phyloP scores from a whole-genome alignment of 1,140 invertebrate genomes.

The Pseudomyrmex gracilis region DNA sequence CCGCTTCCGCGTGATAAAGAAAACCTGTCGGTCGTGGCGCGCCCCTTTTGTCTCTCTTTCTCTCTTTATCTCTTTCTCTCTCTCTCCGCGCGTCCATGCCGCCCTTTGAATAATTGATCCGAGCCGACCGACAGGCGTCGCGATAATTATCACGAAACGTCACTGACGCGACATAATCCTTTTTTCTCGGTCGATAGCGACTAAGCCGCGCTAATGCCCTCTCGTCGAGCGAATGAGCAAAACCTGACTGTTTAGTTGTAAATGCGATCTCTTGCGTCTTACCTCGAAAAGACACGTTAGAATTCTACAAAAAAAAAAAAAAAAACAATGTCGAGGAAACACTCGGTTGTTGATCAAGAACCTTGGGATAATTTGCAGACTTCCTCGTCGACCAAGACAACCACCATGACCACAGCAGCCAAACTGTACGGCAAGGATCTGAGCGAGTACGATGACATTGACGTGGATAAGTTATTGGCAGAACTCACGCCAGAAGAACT shows the following conservation, averaged over 20 bases:
- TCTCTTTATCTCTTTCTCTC: background rate
- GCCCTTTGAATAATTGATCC: slow-evolving; percentile 46
- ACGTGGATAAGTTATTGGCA: slow-evolving; percentile 97
- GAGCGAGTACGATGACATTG: slow-evolving; percentile 97
- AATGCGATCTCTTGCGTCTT: background rate
- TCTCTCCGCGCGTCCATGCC: background rate
- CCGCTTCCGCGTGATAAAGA: slow-evolving; percentile 24
- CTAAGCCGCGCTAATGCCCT: background rate
- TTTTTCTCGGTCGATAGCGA: background rate
- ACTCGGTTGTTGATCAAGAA: slow-evolving; percentile 69
- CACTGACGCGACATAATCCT: background rate
- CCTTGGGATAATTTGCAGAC: slow-evolving; percentile 88
- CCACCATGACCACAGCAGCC: slow-evolving; percentile 94
- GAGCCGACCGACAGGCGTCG: slow-evolving; percentile 13
- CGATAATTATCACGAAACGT: slow-evolving; percentile 30
- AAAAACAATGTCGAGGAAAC: slow-evolving; percentile 61
- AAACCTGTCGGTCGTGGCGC: background rate
- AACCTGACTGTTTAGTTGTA: background rate
- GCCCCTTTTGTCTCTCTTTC: slow-evolving; percentile 25
- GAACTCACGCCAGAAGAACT: slow-evolving; percentile 98
- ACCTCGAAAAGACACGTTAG: background rate
- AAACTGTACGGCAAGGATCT: slow-evolving; percentile 97
- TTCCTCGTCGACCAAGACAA: slow-evolving; percentile 93
- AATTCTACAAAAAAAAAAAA: background rate
- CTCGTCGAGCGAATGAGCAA: no score